Base-by-base conservation (phyloP, 2,888 invertebrate genomes). In the Eledona agricola region DNA sequence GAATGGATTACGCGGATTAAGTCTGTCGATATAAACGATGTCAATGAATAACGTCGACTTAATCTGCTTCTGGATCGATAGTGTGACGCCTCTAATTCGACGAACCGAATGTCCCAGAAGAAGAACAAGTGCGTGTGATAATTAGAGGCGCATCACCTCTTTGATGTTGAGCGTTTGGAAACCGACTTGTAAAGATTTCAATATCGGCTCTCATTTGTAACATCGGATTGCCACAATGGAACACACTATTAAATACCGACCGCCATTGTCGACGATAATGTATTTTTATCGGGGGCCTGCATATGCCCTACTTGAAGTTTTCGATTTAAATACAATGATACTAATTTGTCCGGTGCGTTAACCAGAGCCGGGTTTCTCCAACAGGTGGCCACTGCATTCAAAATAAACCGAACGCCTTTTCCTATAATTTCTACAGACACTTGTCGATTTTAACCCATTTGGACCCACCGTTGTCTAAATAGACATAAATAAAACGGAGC, bases 131-230 rank as follows among this genome's bases (percentile, higher is more conserved):
- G 17, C 17, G 13, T 9, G 17, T 7, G 32, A 16, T 37, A 42
- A 42, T 42, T 42, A 42, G 16, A 19, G 19, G 17, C 13, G 16
- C 16, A 29, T 42, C 28, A 28, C 16, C 29, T 46, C 46, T 46
- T 46, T 46, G 46, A 35, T 13, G 35, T 19, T n/a, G 26, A 19
- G 34, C 35, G 28, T 22, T 19, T 16, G 12, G 23, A 35, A 25
- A 46, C 34, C 46, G 46, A 46, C 46, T 46, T 46, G 46, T 46
- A 35, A 46, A 34, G 46, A 35, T 46, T 46, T 46, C 46, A 46
- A 46, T 46, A 46, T 46, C 46, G 17, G 19, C 17, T 19, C 35
- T 26, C 46, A 46, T 46, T 37, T 28, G 47, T 22, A 35, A 11
- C 19, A 28, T 35, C 17, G 46, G 9, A 46, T n/a, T 20, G 19